Evolutionary conservation across 2,797 vertebrate species (phyloP).

Genomic region (Centropyge bicolor): DNA sequence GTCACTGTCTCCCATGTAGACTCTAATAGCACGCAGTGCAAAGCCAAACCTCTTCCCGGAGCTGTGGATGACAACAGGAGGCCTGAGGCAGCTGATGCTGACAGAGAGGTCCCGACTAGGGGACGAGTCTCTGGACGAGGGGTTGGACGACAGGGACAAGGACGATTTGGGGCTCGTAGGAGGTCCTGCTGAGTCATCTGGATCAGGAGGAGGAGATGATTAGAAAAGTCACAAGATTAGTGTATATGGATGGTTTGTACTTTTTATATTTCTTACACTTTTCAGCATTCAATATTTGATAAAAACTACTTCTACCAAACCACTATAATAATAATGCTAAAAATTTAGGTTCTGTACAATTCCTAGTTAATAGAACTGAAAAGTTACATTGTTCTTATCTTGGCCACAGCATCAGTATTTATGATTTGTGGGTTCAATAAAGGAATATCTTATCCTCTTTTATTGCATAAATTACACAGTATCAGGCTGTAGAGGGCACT

Average conservation of each 20-base stretch:
- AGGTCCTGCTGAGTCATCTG: conserved; percentile 78
- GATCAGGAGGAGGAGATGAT: background rate
- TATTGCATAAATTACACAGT: conserved; percentile 7
- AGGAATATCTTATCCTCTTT: too few relatives aligned
- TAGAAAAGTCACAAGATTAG: conserved; percentile 9
- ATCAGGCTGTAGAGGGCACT: conserved; percentile 68
- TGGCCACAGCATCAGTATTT: conserved; percentile 3
- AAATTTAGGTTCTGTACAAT: background rate
- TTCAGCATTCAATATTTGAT: background rate
- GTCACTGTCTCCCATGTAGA: conserved; percentile 84
- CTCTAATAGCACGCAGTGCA: conserved; percentile 81
- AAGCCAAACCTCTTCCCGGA: conserved; percentile 85
- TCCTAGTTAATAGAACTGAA: background rate
- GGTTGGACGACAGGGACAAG: conserved; percentile 84
- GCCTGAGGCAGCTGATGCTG: conserved; percentile 78
- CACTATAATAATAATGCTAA: background rate
- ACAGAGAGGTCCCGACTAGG: conserved; percentile 81
- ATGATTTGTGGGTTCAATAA: background rate
- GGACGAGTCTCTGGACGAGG: conserved; percentile 83
- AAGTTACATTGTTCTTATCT: conserved; percentile 9
- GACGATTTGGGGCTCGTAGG: conserved; percentile 84
- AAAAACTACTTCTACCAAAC: background rate
- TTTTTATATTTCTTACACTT: background rate
- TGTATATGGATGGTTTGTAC: background rate
- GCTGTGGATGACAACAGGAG: conserved; percentile 84